Conservation (phyloP, 2,113 vertebrate species). For the Guaruba guarouba region DNA sequence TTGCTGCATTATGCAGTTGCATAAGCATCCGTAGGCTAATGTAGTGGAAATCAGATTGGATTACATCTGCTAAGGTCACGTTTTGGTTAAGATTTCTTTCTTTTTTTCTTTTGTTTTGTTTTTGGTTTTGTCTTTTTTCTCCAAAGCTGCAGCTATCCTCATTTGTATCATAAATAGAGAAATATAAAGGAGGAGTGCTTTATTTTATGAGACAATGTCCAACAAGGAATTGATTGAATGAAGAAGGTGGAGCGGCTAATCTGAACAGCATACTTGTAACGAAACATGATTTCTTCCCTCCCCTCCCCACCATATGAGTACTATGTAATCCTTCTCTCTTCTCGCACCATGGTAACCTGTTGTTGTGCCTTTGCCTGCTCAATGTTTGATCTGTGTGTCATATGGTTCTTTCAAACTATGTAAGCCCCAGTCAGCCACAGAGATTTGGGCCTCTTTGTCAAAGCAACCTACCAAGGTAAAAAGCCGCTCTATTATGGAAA, state of each 20-base stretch:
- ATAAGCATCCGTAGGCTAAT: conserved; percentile 58
- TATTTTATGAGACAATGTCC: conserved; percentile 35
- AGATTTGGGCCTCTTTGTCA: background rate
- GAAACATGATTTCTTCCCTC: background rate
- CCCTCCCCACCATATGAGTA: background rate
- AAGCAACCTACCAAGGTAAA: background rate
- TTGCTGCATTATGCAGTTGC: conserved; percentile 62
- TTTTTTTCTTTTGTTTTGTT: background rate
- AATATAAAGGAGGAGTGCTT: background rate
- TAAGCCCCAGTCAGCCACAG: background rate
- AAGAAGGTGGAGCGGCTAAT: conserved; percentile 22
- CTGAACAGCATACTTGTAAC: background rate
- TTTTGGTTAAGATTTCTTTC: conserved; percentile 50
- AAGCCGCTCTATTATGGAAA: background rate
- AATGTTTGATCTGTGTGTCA: background rate
- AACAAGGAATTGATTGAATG: conserved; percentile 26
- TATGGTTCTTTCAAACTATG: background rate
- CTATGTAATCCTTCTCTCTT: background rate
- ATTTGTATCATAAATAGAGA: conserved; percentile 55
- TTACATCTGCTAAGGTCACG: conserved; percentile 63
- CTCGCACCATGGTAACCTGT: background rate
- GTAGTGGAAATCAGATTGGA: conserved; percentile 50
- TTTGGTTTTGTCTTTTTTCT: background rate
- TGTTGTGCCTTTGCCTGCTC: background rate
- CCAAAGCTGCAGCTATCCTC: conserved; percentile 24